These are phyloP conservation scores for Myopa tessellatipennis DNA, from an alignment of 2,888 invertebrate genomes.

Conservation along the genomic window DNA sequence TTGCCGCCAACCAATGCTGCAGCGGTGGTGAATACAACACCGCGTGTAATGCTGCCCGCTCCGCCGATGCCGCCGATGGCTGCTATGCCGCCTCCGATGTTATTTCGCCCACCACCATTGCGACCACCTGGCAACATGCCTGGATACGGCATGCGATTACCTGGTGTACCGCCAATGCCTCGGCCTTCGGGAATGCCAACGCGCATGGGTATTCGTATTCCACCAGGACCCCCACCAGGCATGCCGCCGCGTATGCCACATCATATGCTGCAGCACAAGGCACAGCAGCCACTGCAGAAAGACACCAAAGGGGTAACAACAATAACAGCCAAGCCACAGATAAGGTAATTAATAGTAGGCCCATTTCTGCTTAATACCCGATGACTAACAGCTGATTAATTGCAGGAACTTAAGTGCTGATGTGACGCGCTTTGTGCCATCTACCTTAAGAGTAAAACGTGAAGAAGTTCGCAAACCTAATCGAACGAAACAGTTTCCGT, in stretches of 20 bases:
- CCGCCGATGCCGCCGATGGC: conserved; percentile 65
- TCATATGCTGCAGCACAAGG: conserved; percentile 57
- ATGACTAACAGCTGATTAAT: conserved; percentile 22
- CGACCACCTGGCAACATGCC: conserved; percentile 68
- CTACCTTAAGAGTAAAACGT: conserved; percentile 89
- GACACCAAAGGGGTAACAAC: conserved; percentile 81
- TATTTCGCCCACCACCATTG: conserved; percentile 73
- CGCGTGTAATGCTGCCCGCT: conserved; percentile 60
- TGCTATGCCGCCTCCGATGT: conserved; percentile 69
- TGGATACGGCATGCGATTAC: conserved; percentile 63
- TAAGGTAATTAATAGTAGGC: conserved; percentile 70
- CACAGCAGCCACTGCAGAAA: conserved; percentile 78
- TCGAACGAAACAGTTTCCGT: conserved; percentile 69
- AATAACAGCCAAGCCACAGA: conserved; percentile 96
- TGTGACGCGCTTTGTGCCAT: conserved; percentile 94
- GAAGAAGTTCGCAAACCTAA: conserved; percentile 76
- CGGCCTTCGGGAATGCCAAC: conserved; percentile 73
- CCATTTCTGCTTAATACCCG: not conserved
- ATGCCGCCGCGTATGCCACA: conserved; percentile 71
- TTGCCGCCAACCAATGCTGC: conserved; percentile 41
- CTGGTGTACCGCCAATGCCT: conserved; percentile 70
- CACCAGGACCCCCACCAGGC: conserved; percentile 76
- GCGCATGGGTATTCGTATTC: conserved; percentile 71
- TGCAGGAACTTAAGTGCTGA: conserved; percentile 85
- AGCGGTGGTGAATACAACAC: conserved; percentile 45